Evolutionary conservation across 2,797 vertebrate species (phyloP), one percentile per base, ranked within the genome.

Genomic region (Pristis pectinata): DNA sequence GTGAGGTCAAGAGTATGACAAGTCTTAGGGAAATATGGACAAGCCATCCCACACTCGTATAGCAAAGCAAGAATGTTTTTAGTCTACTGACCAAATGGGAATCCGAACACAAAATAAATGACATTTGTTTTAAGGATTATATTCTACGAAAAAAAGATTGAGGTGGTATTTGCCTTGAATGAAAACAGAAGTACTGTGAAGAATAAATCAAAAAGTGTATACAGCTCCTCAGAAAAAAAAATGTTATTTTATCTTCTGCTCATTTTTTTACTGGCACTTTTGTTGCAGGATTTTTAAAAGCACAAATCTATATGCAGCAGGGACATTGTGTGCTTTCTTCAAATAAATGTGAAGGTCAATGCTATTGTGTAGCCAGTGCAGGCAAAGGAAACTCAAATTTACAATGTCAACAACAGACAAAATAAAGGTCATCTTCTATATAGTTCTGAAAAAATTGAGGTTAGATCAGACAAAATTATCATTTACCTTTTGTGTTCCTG

Each of bases 391-490:
- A 87, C 95, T 96, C 95, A 95, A 96, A 96, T 97, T 97, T 97
- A 96, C 96, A 96, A 96, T 97, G 96, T 97, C 97, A 97, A 96
- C 96, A 96, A 95, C 95, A 96, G 95, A 96, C 96, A 97, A 53
- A 97, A 97, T 96, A 96, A 70, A 97, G 96, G 97, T 97, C 97
- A 97, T 95, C 96, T 95, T 95, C 96, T 96, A 95, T 96, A 96
- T 96, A 95, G 95, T 96, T 96, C 95, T 94, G 72, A 95, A 97
- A 97, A 97, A 97, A 97, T 97, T 97, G 97, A 95, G 97, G 97
- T 97, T 96, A 97, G 94, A 97, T 95, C 95, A 96, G 97, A 96
- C 97, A 97, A 97, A 97, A 97, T 97, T 97, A 96, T 96, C 96
- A 96, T 97, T 97, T 96, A 67, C 95, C 77, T 96, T 97, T 97